Conservation (phyloP, 2,113 vertebrate species). For the Mormyrus lacerda region DNA sequence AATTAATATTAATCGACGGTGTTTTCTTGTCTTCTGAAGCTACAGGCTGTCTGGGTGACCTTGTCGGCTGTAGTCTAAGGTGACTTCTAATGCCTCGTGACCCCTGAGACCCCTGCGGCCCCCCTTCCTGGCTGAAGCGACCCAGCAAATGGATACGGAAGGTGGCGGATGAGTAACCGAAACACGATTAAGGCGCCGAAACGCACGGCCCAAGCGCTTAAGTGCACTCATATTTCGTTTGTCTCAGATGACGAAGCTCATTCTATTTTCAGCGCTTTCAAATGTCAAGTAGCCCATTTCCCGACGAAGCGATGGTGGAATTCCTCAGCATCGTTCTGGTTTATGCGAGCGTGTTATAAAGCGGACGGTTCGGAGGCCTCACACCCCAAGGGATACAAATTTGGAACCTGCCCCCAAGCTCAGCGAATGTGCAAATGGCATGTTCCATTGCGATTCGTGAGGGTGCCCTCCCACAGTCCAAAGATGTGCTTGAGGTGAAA, state of each 20-base stretch:
- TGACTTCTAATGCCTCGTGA: not conserved
- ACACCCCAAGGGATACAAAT: not conserved
- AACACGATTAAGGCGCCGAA: not conserved
- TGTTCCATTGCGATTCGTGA: not conserved
- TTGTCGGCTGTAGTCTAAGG: not conserved
- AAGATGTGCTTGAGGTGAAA: not conserved
- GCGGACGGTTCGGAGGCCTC: not conserved
- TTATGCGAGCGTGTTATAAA: not conserved
- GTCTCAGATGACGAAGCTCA: not conserved
- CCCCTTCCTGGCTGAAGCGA: not conserved
- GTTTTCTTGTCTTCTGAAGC: not conserved
- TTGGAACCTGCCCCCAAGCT: not conserved
- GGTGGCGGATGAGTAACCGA: not conserved
- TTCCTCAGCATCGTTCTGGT: not conserved
- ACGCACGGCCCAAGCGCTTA: not conserved
- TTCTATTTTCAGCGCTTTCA: conserved; percentile 16
- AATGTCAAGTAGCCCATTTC: not conserved
- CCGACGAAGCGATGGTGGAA: no score
- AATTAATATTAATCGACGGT: not conserved
- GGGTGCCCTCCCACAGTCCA: not conserved
- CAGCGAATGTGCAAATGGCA: not conserved
- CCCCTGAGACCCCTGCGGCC: not conserved
- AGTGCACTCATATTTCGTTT: not conserved
- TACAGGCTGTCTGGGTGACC: not conserved
- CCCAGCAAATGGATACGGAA: not conserved